Conservation (phyloP, 2,113 vertebrate genomes). For the Andinoacara biseriatus region DNA sequence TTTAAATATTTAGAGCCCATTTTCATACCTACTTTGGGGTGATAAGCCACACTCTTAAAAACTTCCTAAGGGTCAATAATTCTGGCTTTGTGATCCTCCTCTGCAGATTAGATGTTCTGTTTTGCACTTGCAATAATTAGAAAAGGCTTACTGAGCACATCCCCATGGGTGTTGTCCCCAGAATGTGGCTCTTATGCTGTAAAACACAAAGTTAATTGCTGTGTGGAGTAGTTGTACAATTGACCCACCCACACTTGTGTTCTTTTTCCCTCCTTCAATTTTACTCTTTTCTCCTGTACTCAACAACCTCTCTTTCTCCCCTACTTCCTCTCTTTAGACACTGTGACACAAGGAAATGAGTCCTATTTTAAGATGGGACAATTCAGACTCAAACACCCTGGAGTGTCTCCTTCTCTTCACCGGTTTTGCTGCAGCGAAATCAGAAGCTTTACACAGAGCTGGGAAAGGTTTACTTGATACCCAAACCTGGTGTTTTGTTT, state of each 20-base stretch:
- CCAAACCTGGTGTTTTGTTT: background rate
- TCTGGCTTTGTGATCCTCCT: conserved; percentile 18
- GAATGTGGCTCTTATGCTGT: conserved; percentile 29
- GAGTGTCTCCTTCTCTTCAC: conserved; percentile 16
- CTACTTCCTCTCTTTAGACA: background rate
- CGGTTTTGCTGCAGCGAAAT: background rate
- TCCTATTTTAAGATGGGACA: conserved; percentile 24
- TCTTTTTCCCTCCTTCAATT: background rate
- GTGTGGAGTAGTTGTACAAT: conserved; percentile 41
- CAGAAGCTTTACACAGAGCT: background rate
- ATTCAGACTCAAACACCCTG: background rate
- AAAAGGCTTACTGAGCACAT: conserved; percentile 57
- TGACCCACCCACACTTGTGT: conserved; percentile 20
- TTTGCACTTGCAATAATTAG: conserved; percentile 65
- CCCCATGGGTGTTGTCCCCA: conserved; percentile 38
- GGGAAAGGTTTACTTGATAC: background rate
- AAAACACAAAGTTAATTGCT: conserved; percentile 58
- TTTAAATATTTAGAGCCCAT: conserved; percentile 19
- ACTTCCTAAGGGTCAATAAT: conserved; percentile 24
- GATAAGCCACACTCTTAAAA: conserved; percentile 12
- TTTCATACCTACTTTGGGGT: conserved; percentile 20
- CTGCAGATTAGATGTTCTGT: conserved; percentile 50
- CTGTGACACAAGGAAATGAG: background rate
- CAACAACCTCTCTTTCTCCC: conserved; percentile 1
- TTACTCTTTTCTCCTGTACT: background rate